phyloP scores from a whole-genome alignment of 2,113 vertebrate genomes.

The Laticauda laticaudata region DNA sequence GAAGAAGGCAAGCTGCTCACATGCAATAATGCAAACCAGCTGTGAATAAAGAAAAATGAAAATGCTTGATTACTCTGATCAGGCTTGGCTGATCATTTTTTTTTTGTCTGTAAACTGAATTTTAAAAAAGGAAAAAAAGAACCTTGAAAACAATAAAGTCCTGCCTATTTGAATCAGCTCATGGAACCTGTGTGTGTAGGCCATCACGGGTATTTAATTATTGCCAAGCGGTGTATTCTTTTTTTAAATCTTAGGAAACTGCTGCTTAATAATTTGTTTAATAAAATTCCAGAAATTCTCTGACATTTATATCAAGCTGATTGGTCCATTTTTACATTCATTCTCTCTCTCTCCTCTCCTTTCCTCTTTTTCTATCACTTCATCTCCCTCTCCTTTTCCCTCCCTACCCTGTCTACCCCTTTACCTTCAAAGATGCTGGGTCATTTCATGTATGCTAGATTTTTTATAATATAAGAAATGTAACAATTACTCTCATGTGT shows the following conservation, averaged over 20 bases:
- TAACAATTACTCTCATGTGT: background rate
- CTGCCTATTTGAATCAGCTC: background rate
- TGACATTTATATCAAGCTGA: background rate
- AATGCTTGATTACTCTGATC: background rate
- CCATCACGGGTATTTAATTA: background rate
- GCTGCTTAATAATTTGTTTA: background rate
- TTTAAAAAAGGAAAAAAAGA: background rate
- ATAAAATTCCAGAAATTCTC: background rate
- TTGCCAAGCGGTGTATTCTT: background rate
- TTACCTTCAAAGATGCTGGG: background rate
- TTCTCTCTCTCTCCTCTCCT: background rate
- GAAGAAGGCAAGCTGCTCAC: background rate
- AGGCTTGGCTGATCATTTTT: background rate
- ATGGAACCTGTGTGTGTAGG: background rate
- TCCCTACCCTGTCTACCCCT: background rate
- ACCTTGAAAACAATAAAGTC: background rate
- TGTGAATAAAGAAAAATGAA: background rate
- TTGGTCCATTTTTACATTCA: background rate
- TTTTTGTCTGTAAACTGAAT: background rate
- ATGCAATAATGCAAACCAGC: background rate
- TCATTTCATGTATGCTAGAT: background rate
- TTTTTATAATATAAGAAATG: background rate
- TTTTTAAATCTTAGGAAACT: background rate
- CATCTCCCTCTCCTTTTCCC: no score
- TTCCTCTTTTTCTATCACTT: background rate